Evolutionary conservation across 2,888 invertebrate species (phyloP).

Genomic region (Megalurothrips usitatus): DNA sequence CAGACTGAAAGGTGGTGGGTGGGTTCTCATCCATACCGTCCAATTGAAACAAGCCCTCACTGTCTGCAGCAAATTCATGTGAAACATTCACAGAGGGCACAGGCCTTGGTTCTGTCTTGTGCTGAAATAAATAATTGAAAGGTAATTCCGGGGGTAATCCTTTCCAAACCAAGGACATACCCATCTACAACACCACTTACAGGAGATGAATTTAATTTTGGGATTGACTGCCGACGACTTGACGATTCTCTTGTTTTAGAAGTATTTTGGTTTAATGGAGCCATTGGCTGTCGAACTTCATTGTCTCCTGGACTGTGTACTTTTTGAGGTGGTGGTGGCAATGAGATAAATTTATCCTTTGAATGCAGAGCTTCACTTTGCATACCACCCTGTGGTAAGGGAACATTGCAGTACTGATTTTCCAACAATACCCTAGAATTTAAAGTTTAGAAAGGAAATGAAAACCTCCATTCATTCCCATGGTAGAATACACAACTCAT

Average conservation of each 20-base stretch:
- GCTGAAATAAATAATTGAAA: neutral
- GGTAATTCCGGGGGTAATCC: no score
- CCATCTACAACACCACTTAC: conserved; percentile 8
- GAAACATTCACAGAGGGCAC: conserved; percentile 9
- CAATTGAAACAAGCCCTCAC: conserved; percentile 71
- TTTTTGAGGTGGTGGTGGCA: conserved; percentile 4
- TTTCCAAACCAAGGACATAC: no score
- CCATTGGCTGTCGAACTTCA: neutral
- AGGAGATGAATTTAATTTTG: neutral
- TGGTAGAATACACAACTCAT: neutral
- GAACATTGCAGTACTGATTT: neutral
- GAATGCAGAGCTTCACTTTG: neutral
- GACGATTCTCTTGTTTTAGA: neutral
- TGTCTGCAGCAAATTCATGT: conserved; percentile 48
- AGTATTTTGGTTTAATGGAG: neutral
- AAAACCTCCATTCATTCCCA: neutral
- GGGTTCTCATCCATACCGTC: conserved; percentile 63
- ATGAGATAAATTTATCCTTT: neutral
- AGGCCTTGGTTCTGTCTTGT: neutral
- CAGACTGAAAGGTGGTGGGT: conserved; percentile 50
- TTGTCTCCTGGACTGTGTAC: neutral
- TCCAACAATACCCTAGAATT: neutral
- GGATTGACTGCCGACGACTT: neutral
- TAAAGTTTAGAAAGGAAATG: neutral
- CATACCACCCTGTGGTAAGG: neutral